Percentiles rank a stretch among this genome's conserved stretches.
Conservation (phyloP, 2,797 vertebrate species). For the Meriones psammophilus region DNA sequence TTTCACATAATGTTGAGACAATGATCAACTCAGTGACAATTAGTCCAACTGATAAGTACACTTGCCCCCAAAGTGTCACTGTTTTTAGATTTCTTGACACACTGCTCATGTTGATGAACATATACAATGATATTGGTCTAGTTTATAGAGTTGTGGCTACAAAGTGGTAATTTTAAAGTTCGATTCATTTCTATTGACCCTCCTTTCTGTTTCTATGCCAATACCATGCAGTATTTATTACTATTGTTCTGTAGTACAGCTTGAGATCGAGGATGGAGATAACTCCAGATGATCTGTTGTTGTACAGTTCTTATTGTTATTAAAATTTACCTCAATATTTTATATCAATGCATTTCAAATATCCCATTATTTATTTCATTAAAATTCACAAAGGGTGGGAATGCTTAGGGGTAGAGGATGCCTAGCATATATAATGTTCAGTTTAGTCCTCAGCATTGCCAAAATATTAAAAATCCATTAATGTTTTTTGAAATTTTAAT, state of each 20-base stretch:
- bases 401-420: background rate
- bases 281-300: too few relatives aligned
- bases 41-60: background rate
- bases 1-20: background rate
- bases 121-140: background rate
- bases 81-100: background rate
- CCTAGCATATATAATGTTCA: background rate
- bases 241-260: too few relatives aligned
- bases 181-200: too few relatives aligned
- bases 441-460: background rate
- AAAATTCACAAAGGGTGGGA: background rate
- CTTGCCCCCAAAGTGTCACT: background rate
- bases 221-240: too few relatives aligned
- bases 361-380: background rate
- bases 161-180: background rate
- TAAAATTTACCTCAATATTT: background rate
- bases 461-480: background rate
- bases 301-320: background rate
- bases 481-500: slow-evolving; percentile 27
- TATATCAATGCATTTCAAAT: background rate
- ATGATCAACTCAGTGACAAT: background rate
- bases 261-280: too few relatives aligned
- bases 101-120: background rate
- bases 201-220: too few relatives aligned
- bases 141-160: background rate